phyloP scores from a whole-genome alignment of 1,140 invertebrate genomes.

The Thalassaphorura encarpata region DNA sequence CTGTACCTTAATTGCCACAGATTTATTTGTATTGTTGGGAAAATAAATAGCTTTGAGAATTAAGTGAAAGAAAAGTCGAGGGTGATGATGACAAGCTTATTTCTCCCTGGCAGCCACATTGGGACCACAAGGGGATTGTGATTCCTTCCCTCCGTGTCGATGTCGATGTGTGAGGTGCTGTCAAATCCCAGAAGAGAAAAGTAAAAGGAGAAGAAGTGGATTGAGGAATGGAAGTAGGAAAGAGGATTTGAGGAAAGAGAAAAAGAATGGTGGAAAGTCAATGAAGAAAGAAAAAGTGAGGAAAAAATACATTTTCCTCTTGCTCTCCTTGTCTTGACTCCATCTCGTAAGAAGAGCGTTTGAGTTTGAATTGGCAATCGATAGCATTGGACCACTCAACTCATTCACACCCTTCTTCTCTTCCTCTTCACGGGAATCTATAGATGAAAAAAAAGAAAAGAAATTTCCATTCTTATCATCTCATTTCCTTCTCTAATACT shows the following conservation, averaged over 20 bases:
- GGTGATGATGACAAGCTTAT: too few relatives aligned
- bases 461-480: neutral
- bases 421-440: neutral
- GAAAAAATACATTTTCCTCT: neutral
- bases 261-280: neutral
- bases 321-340: neutral
- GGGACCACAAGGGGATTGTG: too few relatives aligned
- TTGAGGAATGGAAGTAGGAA: neutral
- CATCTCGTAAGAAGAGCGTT: too few relatives aligned
- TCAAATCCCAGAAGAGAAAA: neutral
- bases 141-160: too few relatives aligned
- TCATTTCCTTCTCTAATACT: neutral
- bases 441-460: neutral
- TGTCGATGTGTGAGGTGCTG: too few relatives aligned
- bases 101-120: too few relatives aligned
- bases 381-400: too few relatives aligned
- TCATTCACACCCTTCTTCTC: neutral
- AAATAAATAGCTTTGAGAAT: too few relatives aligned
- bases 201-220: neutral
- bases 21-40: too few relatives aligned
- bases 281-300: neutral
- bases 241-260: neutral
- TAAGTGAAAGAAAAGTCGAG: too few relatives aligned
- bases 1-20: too few relatives aligned
- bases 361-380: too few relatives aligned